Evolutionary conservation across 1,140 invertebrate species (phyloP).

Genomic region (Drosophila kepulauana): DNA sequence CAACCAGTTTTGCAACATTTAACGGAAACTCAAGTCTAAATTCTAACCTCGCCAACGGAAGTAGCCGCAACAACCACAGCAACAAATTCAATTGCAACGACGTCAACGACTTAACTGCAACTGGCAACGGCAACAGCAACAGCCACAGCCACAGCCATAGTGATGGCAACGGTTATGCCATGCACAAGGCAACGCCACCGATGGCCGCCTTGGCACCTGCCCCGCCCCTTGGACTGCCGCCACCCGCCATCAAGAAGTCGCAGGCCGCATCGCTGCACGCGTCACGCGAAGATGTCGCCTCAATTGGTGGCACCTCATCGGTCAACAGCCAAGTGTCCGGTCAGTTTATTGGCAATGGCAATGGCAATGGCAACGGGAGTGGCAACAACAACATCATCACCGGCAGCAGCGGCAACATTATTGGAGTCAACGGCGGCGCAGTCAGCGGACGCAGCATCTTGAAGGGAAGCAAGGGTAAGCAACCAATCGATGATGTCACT

Average conservation of each 20-base stretch:
- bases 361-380: slow-evolving; percentile 10
- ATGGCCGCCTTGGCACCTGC: slow-evolving; percentile 49
- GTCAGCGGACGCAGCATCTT: slow-evolving; percentile 56
- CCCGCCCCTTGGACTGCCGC: slow-evolving; percentile 55
- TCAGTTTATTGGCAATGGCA: slow-evolving; percentile 59
- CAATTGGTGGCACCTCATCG: slow-evolving; percentile 66
- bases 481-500: too few relatives aligned
- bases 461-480: slow-evolving; percentile 73
- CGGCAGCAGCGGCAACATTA: slow-evolving; percentile 33
- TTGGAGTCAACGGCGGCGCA: slow-evolving; percentile 36
- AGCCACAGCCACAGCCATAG: slow-evolving; percentile 32
- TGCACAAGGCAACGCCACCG: slow-evolving; percentile 47
- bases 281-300: slow-evolving; percentile 75
- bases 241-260: slow-evolving; percentile 65
- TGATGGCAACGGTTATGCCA: slow-evolving; percentile 48
- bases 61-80: slow-evolving; percentile 40
- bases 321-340: slow-evolving; percentile 69
- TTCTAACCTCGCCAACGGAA: slow-evolving; percentile 83
- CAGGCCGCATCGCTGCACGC: slow-evolving; percentile 34
- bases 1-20: slow-evolving; percentile 81
- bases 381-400: slow-evolving; percentile 32
- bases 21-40: slow-evolving; percentile 84
- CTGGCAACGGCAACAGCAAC: slow-evolving; percentile 28
- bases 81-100: slow-evolving; percentile 73
- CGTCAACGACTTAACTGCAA: slow-evolving; percentile 18